Percentiles rank a stretch among this genome's conserved stretches.
These are phyloP conservation scores for Drosophila takahashii DNA, from an alignment of 1,140 invertebrate genomes.

Conservation along the genomic window DNA sequence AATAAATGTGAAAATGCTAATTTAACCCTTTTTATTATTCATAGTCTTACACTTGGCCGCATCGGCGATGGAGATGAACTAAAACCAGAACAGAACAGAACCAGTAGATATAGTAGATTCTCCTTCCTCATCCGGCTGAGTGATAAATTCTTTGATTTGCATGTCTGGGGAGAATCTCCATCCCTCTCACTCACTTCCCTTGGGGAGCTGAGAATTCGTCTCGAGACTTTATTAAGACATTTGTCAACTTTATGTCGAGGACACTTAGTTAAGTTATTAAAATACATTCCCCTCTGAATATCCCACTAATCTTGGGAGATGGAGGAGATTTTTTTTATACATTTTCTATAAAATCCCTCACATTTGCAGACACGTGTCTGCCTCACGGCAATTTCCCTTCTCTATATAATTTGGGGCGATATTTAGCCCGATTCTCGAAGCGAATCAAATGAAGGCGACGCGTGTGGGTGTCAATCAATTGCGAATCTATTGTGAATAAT, in stretches of 20 bases:
- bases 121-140: constrained; percentile 16
- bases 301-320: constrained; percentile 24
- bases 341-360: not conserved
- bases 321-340: constrained; percentile 6
- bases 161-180: constrained; percentile 41
- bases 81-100: constrained; percentile 32
- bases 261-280: constrained; percentile 78
- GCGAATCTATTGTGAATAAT: constrained; percentile 74
- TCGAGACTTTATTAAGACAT: constrained; percentile 71
- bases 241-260: constrained; percentile 66
- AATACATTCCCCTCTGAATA: constrained; percentile 20
- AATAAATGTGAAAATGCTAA: constrained; percentile 84
- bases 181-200: constrained; percentile 17
- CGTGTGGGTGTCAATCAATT: constrained; percentile 76
- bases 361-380: constrained; percentile 55
- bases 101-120: constrained; percentile 7
- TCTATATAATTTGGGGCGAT: constrained; percentile 51
- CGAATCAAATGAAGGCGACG: constrained; percentile 71
- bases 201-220: constrained; percentile 29
- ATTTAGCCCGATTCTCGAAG: constrained; percentile 58
- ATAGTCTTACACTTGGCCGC: constrained; percentile 79
- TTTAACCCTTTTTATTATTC: constrained; percentile 85
- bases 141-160: constrained; percentile 70
- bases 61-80: constrained; percentile 36
- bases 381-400: constrained; percentile 44